Evolutionary conservation across 2,888 invertebrate species (phyloP), one percentile per base, ranked within the genome.

Genomic region (Mythimna pallens): DNA sequence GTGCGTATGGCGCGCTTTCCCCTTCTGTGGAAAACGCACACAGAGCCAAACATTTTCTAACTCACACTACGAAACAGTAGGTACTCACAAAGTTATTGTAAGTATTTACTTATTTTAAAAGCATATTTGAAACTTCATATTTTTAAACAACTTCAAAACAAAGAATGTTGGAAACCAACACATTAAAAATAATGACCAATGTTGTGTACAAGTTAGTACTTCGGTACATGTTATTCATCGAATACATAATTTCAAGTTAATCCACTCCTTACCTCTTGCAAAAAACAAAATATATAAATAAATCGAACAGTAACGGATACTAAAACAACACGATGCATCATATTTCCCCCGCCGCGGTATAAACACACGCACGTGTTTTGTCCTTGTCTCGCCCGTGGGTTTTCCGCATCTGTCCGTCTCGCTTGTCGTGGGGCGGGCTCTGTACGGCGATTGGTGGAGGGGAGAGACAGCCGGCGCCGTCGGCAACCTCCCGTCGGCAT

Each of bases 251-350:
- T 83, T 84, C 85, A 87, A 89, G 89, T 89, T 91, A 92, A 91
- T 91, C 89, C 89, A 90, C 91, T 93, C 89, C 91, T 93, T 93
- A 92, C 89, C 89, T 92, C 90, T 90, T 87, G 89, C 86, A 88
- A 87, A 91, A 93, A 92, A 92, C 85, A 80, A 93, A 93, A 94
- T 90, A 92, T 88, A 91, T 94, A 93, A 93, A 94, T 93, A 94
- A 91, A 94, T 93, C 92, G 93, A 94, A 94, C 89, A 93, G 93
- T 92, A 93, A 94, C 93, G 92, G 93, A 95, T 95, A 94, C 92
- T 94, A 93, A 94, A 95, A 95, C 94, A 95, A 94, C 94, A 93
- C 92, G 93, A 95, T 96, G 96, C 95, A 96, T 95, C 95, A 94
- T 95, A 94, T 94, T 95, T 93, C 94, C 92, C 93, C 93, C 92